Evolutionary conservation across 2,797 vertebrate genomes (phyloP), one percentile per base, ranked within the genome.

Genomic region (Malurus leucopterus): DNA sequence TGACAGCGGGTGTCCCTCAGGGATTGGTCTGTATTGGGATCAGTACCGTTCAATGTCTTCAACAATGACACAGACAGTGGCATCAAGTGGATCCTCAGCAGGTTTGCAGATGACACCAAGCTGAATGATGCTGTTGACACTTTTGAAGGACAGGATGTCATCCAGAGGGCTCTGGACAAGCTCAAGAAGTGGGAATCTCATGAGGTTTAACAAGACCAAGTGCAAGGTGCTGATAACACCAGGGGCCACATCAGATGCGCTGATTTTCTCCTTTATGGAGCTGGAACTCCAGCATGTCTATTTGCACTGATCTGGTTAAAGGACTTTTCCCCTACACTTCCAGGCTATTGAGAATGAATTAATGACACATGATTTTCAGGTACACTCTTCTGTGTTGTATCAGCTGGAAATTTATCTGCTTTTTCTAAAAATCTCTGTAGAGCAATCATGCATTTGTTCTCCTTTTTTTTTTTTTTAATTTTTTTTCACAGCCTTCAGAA

Each of bases 161-260:
- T 8, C 38, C 62, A 67, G 53, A 74, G 15, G 22, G 5, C 44
- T 1, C 8, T 16, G 38, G 6, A 13, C 15, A 51, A 83, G 46
- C 32, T 44, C 0, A 1, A 32, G 44, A 44, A 38, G 15, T n/a
- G 19, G 38, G 2, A 51, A 51, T 16, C 4, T 8, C 46, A n/a
- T 24, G 15, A 19, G 27, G 19, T 1, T 51, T 1, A 67, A 51
- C 8, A 27, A 44, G 53, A 3, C 10, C 46, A 36, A 51, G 46
- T 29, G 0, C 38, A 20, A 20, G 24, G 34, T 41, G 50, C 13
- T 54, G 50, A 24, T 76, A 29, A 27, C 38, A 32, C 6, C 36
- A 36, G 29, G 49, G 20, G 14, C 43, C 53, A 47, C 12, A 27
- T 4, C 29, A 24, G 20, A 41, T 18, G 6, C 0, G 3, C 12